Evolutionary conservation across 2,888 invertebrate genomes (phyloP), one percentile per base, ranked within the genome.

Genomic region (Blera fallax): DNA sequence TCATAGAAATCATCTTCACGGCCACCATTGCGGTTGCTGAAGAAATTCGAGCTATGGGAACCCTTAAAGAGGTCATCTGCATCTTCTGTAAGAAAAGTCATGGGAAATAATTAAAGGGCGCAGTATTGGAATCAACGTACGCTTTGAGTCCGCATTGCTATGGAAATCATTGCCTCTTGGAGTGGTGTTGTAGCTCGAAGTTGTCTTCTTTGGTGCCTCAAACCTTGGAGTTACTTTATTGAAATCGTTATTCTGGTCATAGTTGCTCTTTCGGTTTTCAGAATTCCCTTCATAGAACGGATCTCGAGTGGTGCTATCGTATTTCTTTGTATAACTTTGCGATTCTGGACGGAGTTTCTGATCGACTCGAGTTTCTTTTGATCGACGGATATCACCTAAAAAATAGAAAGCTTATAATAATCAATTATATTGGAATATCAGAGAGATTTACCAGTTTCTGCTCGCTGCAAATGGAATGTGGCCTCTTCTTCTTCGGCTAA

Each of bases 1-100:
- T 94, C 93, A 74, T 94, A 93, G 70, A 93, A 93, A 82, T 93
- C 93, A 65, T 92, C 93, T 89, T 94, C 94, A 88, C 94, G 94
- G 6, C 94, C 94, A 45, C 93, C 93, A 89, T 94, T 94, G 60
- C 93, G 92, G 89, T 94, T 94, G 88, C 95, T 95, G 92, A 95
- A 96, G 93, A 96, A 96, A 91, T 96, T 95, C 0, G 96, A 95
- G 78, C 95, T 95, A 90, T 95, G 95, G 24, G 95, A 95, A 50
- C 94, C 94, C 88, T 95, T 94, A 78, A 95, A 94, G 77, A 94
- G 93, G 88, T 95, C 95, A 76, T 94, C 94, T 90, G 92, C 84
- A 89, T 92, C 90, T 91, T 91, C 91, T 91, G 88, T 16, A 78
- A 60, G 21, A 29, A 60, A 7, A 50, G 32, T 74, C 84, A 79